Percentiles rank a stretch among this genome's conserved stretches.
Conservation (phyloP, 30 jellyfish, hydroid and myxozoan genomes). For the Aurelia sp. region DNA sequence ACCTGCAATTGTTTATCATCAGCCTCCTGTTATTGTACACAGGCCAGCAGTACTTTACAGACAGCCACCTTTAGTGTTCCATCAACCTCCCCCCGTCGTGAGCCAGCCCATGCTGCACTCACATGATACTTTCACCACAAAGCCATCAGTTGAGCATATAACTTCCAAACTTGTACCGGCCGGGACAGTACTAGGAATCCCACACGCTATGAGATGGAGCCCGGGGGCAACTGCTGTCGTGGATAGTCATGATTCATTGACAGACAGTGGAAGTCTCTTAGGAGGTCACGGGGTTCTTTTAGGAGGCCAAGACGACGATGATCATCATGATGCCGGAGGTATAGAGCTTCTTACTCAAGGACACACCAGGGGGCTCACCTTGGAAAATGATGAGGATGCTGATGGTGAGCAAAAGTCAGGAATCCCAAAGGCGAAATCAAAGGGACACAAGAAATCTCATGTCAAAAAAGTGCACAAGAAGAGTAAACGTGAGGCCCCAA, state of each 20-base stretch:
- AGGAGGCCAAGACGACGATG: slow-evolving; percentile 33
- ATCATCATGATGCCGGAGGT: slow-evolving; percentile 37
- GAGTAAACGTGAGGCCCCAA: slow-evolving; percentile 69
- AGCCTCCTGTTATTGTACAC: slow-evolving; percentile 95
- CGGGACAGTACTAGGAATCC: slow-evolving; percentile 71
- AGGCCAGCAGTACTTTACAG: slow-evolving; percentile 94
- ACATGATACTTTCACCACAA: slow-evolving; percentile 71
- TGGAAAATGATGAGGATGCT: slow-evolving; percentile 35
- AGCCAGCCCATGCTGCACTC: slow-evolving; percentile 91
- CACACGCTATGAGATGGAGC: slow-evolving; percentile 66
- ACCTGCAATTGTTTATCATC: slow-evolving; percentile 96
- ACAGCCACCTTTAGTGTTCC: slow-evolving; percentile 95
- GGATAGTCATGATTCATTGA: slow-evolving; percentile 41
- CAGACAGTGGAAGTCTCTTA: neutral
- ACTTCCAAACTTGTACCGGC: slow-evolving; percentile 68
- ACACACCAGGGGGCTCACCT: slow-evolving; percentile 21
- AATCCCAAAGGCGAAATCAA: slow-evolving; percentile 29
- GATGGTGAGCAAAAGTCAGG: slow-evolving; percentile 68
- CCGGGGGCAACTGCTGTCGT: slow-evolving; percentile 34
- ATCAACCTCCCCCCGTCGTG: slow-evolving; percentile 95
- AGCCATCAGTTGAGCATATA: slow-evolving; percentile 67
- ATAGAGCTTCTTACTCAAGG: slow-evolving; percentile 42
- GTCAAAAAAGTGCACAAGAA: slow-evolving; percentile 16
- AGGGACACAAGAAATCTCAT: slow-evolving; percentile 19
- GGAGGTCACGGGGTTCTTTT: neutral